Evolutionary conservation across 2,888 invertebrate species (phyloP).

Genomic region (Cephus rjabovi): DNA sequence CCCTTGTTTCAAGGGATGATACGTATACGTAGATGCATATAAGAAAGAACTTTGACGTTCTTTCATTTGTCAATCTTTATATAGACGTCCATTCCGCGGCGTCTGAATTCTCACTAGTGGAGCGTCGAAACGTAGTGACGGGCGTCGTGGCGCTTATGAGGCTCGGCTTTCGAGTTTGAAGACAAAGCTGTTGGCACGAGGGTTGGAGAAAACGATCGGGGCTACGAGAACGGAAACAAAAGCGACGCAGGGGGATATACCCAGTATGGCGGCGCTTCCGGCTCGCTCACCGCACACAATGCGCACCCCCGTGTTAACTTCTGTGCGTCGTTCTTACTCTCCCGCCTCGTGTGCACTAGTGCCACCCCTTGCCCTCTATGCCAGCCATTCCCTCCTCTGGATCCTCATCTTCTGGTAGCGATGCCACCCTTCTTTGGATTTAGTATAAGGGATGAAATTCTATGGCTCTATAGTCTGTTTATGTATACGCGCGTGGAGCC

Average conservation of each 20-base stretch:
- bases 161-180: slow-evolving; percentile 7
- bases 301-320: slow-evolving; percentile 60
- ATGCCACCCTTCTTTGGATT: neutral
- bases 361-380: slow-evolving; percentile 14
- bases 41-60: neutral
- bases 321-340: slow-evolving; percentile 30
- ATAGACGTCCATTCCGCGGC: slow-evolving; percentile 10
- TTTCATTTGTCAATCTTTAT: neutral
- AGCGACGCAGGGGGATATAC: slow-evolving; percentile 50
- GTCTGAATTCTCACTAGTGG: neutral
- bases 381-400: slow-evolving; percentile 24
- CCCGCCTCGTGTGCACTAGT: neutral
- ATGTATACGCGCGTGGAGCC: neutral
- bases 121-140: slow-evolving; percentile 10
- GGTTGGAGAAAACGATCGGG: slow-evolving; percentile 46
- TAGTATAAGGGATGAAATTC: neutral
- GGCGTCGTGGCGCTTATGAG: neutral
- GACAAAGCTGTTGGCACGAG: slow-evolving; percentile 7
- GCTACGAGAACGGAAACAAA: slow-evolving; percentile 55
- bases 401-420: slow-evolving; percentile 18
- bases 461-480: neutral
- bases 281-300: slow-evolving; percentile 66
- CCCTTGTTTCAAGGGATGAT: neutral
- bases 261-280: slow-evolving; percentile 66
- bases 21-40: neutral